Percentiles rank a stretch among this genome's conserved stretches.
These are phyloP conservation scores for Neomonachus schauinslandi DNA, from an alignment of 2,113 vertebrate species.

Conservation along the genomic window DNA sequence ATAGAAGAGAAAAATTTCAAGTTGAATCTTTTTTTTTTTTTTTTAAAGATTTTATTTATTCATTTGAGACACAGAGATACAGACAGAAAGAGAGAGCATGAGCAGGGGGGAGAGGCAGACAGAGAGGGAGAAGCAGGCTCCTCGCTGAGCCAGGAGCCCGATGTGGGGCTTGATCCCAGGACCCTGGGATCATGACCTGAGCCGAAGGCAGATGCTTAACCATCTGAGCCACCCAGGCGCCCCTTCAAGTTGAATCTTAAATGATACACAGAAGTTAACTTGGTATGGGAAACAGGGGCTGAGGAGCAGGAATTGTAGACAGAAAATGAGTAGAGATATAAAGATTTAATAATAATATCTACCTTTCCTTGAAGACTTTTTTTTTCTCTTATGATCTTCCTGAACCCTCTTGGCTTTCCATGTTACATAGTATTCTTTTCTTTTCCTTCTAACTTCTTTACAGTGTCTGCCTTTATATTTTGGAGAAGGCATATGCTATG, in stretches of 20 bases:
- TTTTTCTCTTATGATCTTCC: not conserved
- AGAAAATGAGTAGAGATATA: not conserved
- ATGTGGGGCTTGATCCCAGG: too few species aligned
- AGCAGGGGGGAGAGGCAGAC: too few species aligned
- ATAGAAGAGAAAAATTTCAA: not conserved
- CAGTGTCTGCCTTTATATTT: not conserved
- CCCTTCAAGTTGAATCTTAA: not conserved
- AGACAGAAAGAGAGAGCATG: too few species aligned
- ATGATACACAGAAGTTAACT: not conserved
- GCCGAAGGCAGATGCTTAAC: too few species aligned
- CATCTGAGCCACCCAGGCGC: too few species aligned
- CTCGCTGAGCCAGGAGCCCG: too few species aligned
- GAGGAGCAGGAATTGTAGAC: not conserved
- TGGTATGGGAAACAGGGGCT: not conserved
- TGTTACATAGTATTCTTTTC: not conserved
- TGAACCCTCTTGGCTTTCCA: not conserved
- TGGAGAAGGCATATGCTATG: not conserved
- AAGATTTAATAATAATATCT: not conserved
- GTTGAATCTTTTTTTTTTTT: not conserved
- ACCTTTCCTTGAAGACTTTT: not conserved
- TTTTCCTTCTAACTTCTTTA: not conserved
- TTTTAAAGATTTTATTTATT: too few species aligned
- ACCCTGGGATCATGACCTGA: too few species aligned
- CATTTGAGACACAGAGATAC: too few species aligned
- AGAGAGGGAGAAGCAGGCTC: too few species aligned